Percentiles rank a stretch among this genome's conserved stretches.
Conservation (phyloP, 2,113 vertebrate genomes). For the Nycticorax nycticorax region DNA sequence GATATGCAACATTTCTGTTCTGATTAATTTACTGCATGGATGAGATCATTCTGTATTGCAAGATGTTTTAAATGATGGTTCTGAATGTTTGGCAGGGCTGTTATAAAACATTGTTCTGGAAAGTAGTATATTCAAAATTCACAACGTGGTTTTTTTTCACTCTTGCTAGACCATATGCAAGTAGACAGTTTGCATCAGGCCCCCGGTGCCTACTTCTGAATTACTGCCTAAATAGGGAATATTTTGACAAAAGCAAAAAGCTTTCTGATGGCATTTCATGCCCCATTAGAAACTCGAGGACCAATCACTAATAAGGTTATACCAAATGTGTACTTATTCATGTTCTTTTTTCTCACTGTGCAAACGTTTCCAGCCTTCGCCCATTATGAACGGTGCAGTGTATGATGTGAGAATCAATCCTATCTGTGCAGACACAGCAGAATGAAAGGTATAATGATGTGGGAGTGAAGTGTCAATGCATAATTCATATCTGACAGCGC, state of each 20-base stretch:
- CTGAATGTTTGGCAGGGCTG: background rate
- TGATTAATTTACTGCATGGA: background rate
- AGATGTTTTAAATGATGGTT: background rate
- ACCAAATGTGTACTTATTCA: background rate
- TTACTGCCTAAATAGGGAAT: background rate
- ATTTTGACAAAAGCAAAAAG: constrained; percentile 16
- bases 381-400: constrained; percentile 20
- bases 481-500: constrained; percentile 64
- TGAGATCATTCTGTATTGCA: background rate
- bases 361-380: background rate
- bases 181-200: background rate
- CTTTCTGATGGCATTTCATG: constrained; percentile 17
- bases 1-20: background rate
- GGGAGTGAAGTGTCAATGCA: constrained; percentile 66
- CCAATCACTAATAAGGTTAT: background rate
- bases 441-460: constrained; percentile 65
- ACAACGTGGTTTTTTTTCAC: background rate
- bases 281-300: constrained; percentile 1
- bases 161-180: constrained; percentile 36
- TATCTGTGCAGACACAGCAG: constrained; percentile 61
- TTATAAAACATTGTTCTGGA: background rate
- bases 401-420: constrained; percentile 49
- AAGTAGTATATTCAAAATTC: constrained; percentile 23
- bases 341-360: background rate
- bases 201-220: background rate